Evolutionary conservation across 2,888 invertebrate species (phyloP).

Genomic region (Pterostichus madidus): DNA sequence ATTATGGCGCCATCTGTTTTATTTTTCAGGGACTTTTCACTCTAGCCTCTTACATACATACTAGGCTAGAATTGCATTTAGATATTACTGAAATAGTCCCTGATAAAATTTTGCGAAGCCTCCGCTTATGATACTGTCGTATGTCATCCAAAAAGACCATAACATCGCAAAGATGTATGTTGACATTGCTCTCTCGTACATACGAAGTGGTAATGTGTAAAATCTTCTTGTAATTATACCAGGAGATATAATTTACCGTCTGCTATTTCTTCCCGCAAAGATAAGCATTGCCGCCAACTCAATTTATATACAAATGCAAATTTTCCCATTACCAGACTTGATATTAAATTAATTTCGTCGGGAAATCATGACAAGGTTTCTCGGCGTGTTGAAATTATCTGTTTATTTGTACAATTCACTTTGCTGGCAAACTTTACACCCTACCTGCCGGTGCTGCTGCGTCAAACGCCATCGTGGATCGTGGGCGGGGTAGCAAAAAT

Average conservation of each 20-base stretch:
- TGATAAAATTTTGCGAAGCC: too few relatives aligned
- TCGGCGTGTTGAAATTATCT: slow-evolving; percentile 32
- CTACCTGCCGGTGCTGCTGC: slow-evolving; percentile 6
- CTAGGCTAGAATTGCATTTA: too few relatives aligned
- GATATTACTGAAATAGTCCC: too few relatives aligned
- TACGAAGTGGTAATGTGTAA: slow-evolving; percentile 14
- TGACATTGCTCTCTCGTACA: slow-evolving; percentile 4
- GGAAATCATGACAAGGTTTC: slow-evolving; percentile 36
- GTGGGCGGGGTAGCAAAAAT: neutral
- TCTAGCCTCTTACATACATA: too few relatives aligned
- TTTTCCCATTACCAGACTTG: slow-evolving; percentile 53
- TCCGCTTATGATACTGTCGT: too few relatives aligned
- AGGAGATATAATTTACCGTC: slow-evolving; percentile 35
- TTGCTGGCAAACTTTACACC: neutral
- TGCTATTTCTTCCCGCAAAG: slow-evolving; percentile 35
- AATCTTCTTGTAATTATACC: slow-evolving; percentile 50
- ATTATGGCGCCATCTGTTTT: too few relatives aligned
- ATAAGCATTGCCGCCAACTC: slow-evolving; percentile 53
- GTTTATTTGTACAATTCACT: slow-evolving; percentile 38
- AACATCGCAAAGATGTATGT: slow-evolving; percentile 2
- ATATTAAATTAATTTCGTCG: slow-evolving; percentile 57
- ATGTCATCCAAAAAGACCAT: neutral
- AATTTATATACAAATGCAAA: slow-evolving; percentile 63
- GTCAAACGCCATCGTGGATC: neutral
- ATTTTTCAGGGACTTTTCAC: too few relatives aligned